These are phyloP conservation scores for Actenoides lindsayi DNA, from an alignment of 2,113 vertebrate species.

Conservation along the genomic window DNA sequence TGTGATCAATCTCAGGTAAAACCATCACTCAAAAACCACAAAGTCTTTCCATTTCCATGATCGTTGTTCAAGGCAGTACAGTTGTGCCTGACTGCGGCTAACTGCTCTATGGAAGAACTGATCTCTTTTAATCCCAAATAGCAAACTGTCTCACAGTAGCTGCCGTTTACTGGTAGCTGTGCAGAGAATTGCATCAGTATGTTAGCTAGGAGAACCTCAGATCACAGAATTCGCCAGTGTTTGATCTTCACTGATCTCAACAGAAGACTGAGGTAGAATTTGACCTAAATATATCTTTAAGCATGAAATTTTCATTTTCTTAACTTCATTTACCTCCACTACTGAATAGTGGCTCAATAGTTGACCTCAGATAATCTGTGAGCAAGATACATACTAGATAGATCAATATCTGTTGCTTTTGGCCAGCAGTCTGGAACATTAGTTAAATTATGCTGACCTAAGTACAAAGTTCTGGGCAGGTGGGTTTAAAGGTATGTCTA, in stretches of 20 bases:
- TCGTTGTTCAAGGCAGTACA: neutral
- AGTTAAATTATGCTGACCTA: neutral
- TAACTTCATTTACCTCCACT: neutral
- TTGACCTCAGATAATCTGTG: neutral
- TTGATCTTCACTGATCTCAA: neutral
- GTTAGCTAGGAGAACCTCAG: neutral
- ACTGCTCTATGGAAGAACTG: neutral
- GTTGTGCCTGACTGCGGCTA: neutral
- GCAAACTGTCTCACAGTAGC: neutral
- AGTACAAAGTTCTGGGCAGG: neutral
- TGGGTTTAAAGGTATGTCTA: neutral
- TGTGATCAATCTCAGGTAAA: neutral
- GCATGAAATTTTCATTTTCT: neutral
- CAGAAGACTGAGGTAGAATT: neutral
- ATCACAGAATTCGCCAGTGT: neutral
- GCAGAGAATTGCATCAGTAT: neutral
- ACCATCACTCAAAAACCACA: neutral
- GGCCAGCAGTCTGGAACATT: neutral
- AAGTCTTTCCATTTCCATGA: neutral
- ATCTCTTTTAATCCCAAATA: neutral
- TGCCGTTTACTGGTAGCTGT: neutral
- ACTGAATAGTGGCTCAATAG: neutral
- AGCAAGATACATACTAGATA: neutral
- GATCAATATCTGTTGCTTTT: neutral
- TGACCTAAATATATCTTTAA: neutral